Evolutionary conservation across 2,797 vertebrate species (phyloP), one percentile per base, ranked within the genome.

Genomic region (Protonibea diacanthus): DNA sequence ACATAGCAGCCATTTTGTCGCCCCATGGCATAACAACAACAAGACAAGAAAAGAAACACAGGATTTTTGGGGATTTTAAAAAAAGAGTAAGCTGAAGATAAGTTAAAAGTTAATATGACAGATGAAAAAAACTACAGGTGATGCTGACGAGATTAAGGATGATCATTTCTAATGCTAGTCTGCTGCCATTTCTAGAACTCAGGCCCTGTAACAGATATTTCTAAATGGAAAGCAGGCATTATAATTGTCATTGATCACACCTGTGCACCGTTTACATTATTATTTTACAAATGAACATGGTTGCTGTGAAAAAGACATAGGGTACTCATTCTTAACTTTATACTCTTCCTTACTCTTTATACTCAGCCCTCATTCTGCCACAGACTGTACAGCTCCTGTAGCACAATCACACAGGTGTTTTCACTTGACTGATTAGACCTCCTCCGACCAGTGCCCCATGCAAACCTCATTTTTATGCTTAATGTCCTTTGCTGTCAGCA

Each of bases 11-110:
- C 42, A 44, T 44, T 44, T 44, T 44, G 42, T 44, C 42, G 11
- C 14, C 42, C 13, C 3, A 42, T 13, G 42, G 8, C 40, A 42
- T 12, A 2, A 42, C 40, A 42, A 42, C 42, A 58, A n/a, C 12
- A 51, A 20, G 42, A 64, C 51, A 47, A 63, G 40, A 47, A 29
- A 44, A 45, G 53, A 57, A 49, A 44, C 44, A 66, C 9, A 59
- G 3, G 18, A 6, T 44, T 20, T 33, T 33, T 2, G 1, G 1
- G 13, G 42, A 44, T 8, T 55, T 18, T 1, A 17, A 18, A 42
- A 4, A 51, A 72, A 44, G 14, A 20, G 21, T 49, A 59, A 60
- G 3, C 25, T 23, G 18, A 18, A 48, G 10, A 51, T 40, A 8
- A 20, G 25, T n/a, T 17, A 45, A 44, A 29, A 47, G 49, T 29